Evolutionary conservation across 2,888 invertebrate genomes (phyloP).

Genomic region (Acanthosepion pharaonis): DNA sequence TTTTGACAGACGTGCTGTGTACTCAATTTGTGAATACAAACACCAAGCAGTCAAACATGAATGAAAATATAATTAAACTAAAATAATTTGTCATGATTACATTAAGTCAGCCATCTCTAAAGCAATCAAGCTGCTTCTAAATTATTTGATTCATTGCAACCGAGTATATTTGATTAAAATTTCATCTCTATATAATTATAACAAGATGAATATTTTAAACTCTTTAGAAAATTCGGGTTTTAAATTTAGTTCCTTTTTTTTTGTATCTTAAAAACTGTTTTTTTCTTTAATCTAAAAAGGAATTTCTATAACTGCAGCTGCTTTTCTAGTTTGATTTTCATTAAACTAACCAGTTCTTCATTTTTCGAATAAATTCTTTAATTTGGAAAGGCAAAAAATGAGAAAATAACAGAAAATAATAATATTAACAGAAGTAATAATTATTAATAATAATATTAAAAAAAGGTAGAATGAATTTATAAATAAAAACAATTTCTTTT

Average conservation of each 20-base stretch:
- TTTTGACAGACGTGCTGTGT: not conserved
- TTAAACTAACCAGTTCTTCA: not conserved
- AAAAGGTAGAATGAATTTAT: no score
- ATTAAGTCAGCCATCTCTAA: not conserved
- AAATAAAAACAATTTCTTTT: no score
- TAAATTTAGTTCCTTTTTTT: not conserved
- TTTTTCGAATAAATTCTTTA: not conserved
- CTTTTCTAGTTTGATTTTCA: not conserved
- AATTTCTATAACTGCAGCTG: not conserved
- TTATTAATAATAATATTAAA: no score
- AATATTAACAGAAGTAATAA: no score
- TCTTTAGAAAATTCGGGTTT: not conserved
- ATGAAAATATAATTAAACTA: not conserved
- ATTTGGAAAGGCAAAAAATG: not conserved
- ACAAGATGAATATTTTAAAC: not conserved
- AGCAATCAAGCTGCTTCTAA: not conserved
- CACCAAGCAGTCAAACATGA: not conserved
- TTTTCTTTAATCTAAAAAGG: not conserved
- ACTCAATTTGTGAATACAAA: not conserved
- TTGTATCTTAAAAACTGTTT: not conserved
- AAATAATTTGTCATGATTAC: not conserved
- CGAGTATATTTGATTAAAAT: not conserved
- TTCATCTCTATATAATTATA: not conserved
- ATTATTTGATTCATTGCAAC: not conserved
- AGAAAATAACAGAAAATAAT: not conserved